A percentile compares a stretch with the other conserved stretches of the same genome.
Evolutionary conservation across 2,888 invertebrate species (phyloP).

Genomic region (Pammene aurita): DNA sequence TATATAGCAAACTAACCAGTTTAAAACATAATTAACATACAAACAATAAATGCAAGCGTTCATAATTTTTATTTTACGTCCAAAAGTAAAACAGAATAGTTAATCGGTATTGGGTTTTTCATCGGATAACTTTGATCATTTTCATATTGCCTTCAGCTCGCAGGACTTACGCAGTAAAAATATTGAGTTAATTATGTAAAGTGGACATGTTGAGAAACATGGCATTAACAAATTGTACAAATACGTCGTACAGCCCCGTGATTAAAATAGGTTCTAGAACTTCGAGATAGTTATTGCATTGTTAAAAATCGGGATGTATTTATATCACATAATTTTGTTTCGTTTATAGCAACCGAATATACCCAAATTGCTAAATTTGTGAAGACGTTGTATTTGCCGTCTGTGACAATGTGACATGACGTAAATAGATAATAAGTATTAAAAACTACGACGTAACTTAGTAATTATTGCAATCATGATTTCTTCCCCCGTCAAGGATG

Average conservation of each 20-base stretch:
- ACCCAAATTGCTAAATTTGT: too few species aligned
- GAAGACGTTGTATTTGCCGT: too few species aligned
- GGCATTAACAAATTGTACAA: constrained; percentile 6
- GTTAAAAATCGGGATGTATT: too few species aligned
- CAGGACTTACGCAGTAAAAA: constrained; percentile 7
- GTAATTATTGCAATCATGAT: too few species aligned
- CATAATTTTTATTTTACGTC: background rate
- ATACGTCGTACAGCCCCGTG: background rate
- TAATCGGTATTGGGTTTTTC: background rate
- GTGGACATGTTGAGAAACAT: background rate
- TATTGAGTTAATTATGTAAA: constrained; percentile 24
- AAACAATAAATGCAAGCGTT: background rate
- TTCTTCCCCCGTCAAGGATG: too few species aligned
- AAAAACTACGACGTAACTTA: too few species aligned
- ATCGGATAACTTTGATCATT: constrained; percentile 4
- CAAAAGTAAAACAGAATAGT: constrained; percentile 8
- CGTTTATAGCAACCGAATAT: too few species aligned
- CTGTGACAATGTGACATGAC: too few species aligned
- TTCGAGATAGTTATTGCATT: too few species aligned
- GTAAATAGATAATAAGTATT: too few species aligned
- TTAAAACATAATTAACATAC: constrained; percentile 1
- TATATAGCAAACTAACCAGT: background rate
- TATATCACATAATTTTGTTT: too few species aligned
- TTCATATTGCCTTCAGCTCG: constrained; percentile 12
- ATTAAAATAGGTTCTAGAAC: background rate